Base-by-base conservation (phyloP, 2,888 invertebrate species). In the Scaptomyza caliginosa region DNA sequence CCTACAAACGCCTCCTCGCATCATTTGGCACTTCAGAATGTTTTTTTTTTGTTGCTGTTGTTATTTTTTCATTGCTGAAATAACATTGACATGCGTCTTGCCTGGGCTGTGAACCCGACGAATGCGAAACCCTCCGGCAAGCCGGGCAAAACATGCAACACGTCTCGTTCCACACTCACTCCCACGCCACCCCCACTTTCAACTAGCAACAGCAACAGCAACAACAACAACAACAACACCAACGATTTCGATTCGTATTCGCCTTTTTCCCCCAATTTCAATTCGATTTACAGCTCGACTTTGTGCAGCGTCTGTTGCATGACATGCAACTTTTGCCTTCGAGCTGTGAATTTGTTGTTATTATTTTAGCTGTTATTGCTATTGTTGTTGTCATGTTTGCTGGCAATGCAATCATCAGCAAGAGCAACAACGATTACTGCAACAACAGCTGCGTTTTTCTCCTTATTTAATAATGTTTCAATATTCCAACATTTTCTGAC, bases 81-180 rank as follows among this genome's bases (percentile, higher is more conserved):
- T 80, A 83, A 88, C 84, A 83, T 86, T 83, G 88, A 88, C 88
- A 83, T 77, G 87, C 85, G 82, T 79, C 88, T 85, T 82, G 75
- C 60, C 16, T 16, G 34, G 34, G 50, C 54, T 60, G 71, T 42
- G 60, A 40, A 39, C 45, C 55, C 67, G 54, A 39, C 46, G 23
- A 40, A 42, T 43, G 30, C 24, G 19, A 38, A 4, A 43, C 40
- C 42, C 54, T 30, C 48, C 42, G 54, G 65, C 58, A 52, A 60
- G 51, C 59, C 68, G 46, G 46, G 38, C 64, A 51, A 42, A 46
- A 28, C 74, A 74, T 74, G 71, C 71, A 74, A 71, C 71, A 71
- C 39, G 70, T 62, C 55, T 24, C 38, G 24, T 8, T 4, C 40
- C n/a, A n/a, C n/a, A 17, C 42, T 32, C 13, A 1, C 30, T 21